Evolutionary conservation across 2,797 vertebrate species (phyloP), one percentile per base, ranked within the genome.

Genomic region (Chaetophractus vellerosus): DNA sequence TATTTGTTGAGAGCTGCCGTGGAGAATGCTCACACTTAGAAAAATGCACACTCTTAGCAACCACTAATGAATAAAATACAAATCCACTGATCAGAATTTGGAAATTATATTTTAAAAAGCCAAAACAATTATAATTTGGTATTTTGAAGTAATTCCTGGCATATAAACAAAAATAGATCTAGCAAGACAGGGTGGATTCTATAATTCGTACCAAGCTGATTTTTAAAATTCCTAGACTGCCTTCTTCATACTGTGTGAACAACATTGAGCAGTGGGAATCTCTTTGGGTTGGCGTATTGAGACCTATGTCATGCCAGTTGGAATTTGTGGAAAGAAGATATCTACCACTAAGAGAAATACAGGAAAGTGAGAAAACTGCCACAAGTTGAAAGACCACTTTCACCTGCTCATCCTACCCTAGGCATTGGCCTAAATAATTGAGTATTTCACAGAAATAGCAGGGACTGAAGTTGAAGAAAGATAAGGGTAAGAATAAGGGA

Each of bases 1-100:
- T 87, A 85, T 97, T 97, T 96, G 91, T 95, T 93, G 94, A 90
- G 93, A 96, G 91, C 95, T 93, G 83, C 96, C 19, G n/a, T 80
- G 93, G 89, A 96, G 93, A 97, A 95, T 93, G 86, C 79, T 68
- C 94, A 95, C 92, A 79, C 88, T 96, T 71, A 74, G 92, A 21
- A 75, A 94, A 95, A 95, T 85, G 83, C 72, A 96, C 83, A 93
- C 79, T 48, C 93, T 79, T 96, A 90, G 90, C 94, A 97, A 96
- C 96, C 93, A 89, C 52, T 48, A 82, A 88, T 85, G 83, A 95
- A 91, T 78, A 76, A 93, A 94, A 95, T 79, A 82, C 38, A 91
- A 94, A 95, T 31, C 68, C 81, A 91, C 80, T 66, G 48, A 93
- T 94, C 12, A 38, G 63, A 48, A 93, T 83, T 93, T 94, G 84